Base-by-base conservation (phyloP, 2,113 vertebrate genomes). In the Solea senegalensis region DNA sequence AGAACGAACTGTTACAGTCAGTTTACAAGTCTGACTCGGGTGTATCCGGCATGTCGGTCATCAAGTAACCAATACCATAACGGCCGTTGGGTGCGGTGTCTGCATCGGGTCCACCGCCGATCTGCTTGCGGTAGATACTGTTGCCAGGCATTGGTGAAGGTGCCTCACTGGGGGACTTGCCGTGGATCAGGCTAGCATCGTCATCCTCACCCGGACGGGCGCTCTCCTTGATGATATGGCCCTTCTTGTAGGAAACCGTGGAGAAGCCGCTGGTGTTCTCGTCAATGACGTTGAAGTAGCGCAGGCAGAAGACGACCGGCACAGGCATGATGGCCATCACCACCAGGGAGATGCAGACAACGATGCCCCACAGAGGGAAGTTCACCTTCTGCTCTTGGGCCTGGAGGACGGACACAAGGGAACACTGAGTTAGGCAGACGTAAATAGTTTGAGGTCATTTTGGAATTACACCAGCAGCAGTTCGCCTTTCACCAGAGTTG, bases 11-110 rank as follows among this genome's bases (percentile, higher is more conserved):
- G 51, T 49, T 8, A 28, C 21, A 56, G 76, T 76, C 74, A 64
- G 72, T 78, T 93, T 96, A 98, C 89, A 98, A 93, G 88, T 97
- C 96, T 67, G 97, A 98, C 85, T 98, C 96, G 0, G 97, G 97
- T 95, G 97, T 96, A 83, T 98, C 96, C 6, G 95, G 94, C 94
- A 96, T 93, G 80, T 97, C 96, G 41, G 95, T 94, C 96, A 98
- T 97, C 84, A 97, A 74, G 86, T 98, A 98, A 7, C 97, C 97
- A 9, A 98, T 96, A 39, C 96, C 96, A 0, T 96, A 97, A n/a
- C 95, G 96, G 65, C 98, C 97, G 9, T 99, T 98, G 45, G 96
- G 95, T 54, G 95, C 94, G 0, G 94, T 94, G 75, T 97, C 95
- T 3, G 54, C 68, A 0, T 91, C 90, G 4, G 93, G 80, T 48